Base-by-base conservation (phyloP, 2,113 vertebrate species). In the Zootoca vivipara region DNA sequence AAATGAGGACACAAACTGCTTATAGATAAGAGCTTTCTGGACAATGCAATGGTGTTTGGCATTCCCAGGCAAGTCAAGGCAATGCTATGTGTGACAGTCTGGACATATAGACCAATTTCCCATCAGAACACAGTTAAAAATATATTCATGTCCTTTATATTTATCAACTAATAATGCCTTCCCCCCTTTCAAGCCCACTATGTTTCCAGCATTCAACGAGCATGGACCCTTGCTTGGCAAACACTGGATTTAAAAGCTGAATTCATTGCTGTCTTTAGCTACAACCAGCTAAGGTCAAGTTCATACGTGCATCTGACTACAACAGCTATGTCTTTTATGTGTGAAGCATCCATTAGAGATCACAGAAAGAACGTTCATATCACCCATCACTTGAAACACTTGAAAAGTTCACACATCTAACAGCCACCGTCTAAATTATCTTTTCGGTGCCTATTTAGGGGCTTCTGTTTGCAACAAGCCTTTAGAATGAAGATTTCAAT, bases 41-140 rank as follows among this genome's bases (percentile, higher is more conserved):
- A 81, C 18, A 62, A 42, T 6, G n/a, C 67, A 73, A 74, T 4
- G 62, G 26, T 38, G 33, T 40, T 7, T 13, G 24, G 3, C 22
- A 81, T 87, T 87, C 46, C 69, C 18, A 40, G 33, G 26, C 78
- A 81, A n/a, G 52, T 81, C 77, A 87, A 73, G 67, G 65, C 15
- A 73, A 28, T 30, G 46, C 78, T 24, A 26, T 24, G 40, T 40
- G 52, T 40, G 33, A 35, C 22, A 40, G 26, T 58, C 35, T 73
- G 15, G 18, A 62, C 35, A n/a, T 38, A 35, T 28, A 74, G 69
- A 35, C 6, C 22, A 28, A 2, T 64, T 73, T 28, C 18, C 22
- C 58, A 33, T 16, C 38, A 85, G 52, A 7, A 56, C 2, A 7
- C n/a, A 85, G 24, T 84, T 28, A 18, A 73, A 2, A 26, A 24